Conservation (phyloP, 2,888 invertebrate species). For the Clitarchus hookeri region DNA sequence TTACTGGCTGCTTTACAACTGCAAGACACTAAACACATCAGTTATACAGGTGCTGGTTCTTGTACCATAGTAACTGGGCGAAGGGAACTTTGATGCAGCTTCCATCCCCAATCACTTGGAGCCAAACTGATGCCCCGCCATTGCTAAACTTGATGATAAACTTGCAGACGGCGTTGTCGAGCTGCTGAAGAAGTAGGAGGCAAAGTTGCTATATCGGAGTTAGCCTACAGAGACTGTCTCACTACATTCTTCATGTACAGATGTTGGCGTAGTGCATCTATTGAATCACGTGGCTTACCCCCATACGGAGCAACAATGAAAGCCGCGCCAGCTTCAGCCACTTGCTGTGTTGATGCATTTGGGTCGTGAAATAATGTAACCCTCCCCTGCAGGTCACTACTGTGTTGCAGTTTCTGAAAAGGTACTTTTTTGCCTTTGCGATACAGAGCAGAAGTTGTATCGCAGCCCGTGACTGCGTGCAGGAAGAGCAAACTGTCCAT, state of each 20-base stretch:
- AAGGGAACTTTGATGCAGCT: not conserved
- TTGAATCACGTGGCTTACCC: not conserved
- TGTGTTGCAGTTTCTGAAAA: not conserved
- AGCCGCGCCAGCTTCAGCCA: not conserved
- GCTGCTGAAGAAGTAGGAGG: not conserved
- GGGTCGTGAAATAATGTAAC: not conserved
- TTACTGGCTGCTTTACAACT: not conserved
- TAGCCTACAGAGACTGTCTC: not conserved
- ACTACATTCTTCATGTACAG: not conserved
- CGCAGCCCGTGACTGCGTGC: not conserved
- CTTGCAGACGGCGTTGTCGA: not conserved
- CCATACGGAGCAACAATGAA: not conserved
- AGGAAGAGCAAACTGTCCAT: not conserved
- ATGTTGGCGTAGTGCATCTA: not conserved
- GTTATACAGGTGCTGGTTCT: not conserved
- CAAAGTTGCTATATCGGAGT: not conserved
- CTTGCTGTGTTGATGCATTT: not conserved
- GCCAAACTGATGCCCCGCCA: not conserved
- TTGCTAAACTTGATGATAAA: not conserved
- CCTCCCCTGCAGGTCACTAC: not conserved
- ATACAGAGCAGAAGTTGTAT: not conserved
- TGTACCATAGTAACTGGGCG: not conserved
- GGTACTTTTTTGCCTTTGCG: not conserved
- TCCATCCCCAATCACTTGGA: conserved; percentile 18
- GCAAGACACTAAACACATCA: not conserved